phyloP scores from a whole-genome alignment of 2,888 invertebrate genomes.

The Dryocosmus kuriphilus region DNA sequence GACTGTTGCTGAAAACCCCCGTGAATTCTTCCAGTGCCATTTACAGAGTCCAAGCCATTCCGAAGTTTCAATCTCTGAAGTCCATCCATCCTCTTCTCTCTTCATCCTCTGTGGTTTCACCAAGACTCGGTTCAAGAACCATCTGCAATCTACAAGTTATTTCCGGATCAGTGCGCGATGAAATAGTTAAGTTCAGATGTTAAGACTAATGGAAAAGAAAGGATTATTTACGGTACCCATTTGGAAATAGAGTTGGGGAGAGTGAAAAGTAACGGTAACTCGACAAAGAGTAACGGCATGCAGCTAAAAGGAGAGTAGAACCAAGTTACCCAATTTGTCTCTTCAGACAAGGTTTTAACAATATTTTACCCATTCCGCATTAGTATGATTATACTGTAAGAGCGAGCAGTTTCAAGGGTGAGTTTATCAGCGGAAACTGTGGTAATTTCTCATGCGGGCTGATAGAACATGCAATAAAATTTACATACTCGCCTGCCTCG shows the following conservation, averaged over 20 bases:
- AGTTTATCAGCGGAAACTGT: slow-evolving; percentile 41
- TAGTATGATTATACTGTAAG: slow-evolving; percentile 6
- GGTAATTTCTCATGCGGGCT: slow-evolving; percentile 34
- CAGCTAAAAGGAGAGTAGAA: neutral
- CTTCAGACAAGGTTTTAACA: neutral
- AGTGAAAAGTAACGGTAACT: slow-evolving; percentile 26
- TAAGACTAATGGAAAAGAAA: slow-evolving; percentile 21
- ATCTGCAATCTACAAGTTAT: slow-evolving; percentile 27
- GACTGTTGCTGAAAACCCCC: slow-evolving; percentile 81
- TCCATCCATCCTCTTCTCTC: slow-evolving; percentile 2
- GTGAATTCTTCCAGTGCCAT: slow-evolving; percentile 94
- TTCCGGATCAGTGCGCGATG: slow-evolving; percentile 33
- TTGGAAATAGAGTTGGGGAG: slow-evolving; percentile 17
- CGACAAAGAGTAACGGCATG: slow-evolving; percentile 11
- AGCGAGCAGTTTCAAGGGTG: slow-evolving; percentile 10
- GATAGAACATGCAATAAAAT: slow-evolving; percentile 32
- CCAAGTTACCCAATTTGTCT: neutral
- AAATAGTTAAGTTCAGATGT: slow-evolving; percentile 28
- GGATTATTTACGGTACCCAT: slow-evolving; percentile 26
- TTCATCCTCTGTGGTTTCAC: neutral
- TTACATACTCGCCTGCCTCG: slow-evolving; percentile 34
- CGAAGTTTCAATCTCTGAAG: slow-evolving; percentile 27
- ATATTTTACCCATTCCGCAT: neutral
- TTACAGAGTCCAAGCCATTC: slow-evolving; percentile 81
- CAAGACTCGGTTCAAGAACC: slow-evolving; percentile 5